Evolutionary conservation across 2,888 invertebrate species (phyloP), one percentile per base, ranked within the genome.

Genomic region (Smittia aterrima): DNA sequence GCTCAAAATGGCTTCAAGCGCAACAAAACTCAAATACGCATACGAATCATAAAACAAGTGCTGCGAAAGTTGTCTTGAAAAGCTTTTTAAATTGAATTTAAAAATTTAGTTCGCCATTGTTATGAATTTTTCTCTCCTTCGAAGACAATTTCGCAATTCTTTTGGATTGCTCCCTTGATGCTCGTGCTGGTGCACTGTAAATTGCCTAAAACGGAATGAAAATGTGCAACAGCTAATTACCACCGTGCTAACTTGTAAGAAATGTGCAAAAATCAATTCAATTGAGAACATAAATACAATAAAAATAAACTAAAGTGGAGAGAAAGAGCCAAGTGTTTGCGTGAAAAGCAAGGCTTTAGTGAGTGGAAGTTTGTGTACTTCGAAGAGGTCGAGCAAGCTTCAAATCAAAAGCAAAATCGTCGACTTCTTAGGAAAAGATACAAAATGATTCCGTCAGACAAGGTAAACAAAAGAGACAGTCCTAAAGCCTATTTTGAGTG

Each of bases 361-460:
- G 47, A 47, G 47, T 47, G 47, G 47, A 47, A 47, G 47, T n/a
- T 47, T 47, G 47, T 47, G 47, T 47, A 6, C 47, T 47, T 47
- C 3, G 47, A 38, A n/a, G 38, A 38, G 38, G 38, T 7, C 38
- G 9, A 38, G 4, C 38, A 38, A 38, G 38, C 9, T 38, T 9
- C 38, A 38, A 38, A 38, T 47, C 47, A n/a, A n/a, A n/a, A 2
- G 11, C 11, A 11, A 16, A 47, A 11, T 18, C 18, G 18, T 22
- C 18, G 58, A 58, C 18, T n/a, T n/a, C n/a, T 20, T 20, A 18
- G 18, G 9, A 9, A 58, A 20, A 58, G 18, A 58, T 7, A 38
- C 16, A 53, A 54, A 27, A 70, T 70, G 70, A 70, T 70, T 70
- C 70, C 70, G 16, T 70, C 70, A 54, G 70, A 70, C 54, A 70